Base-by-base conservation (phyloP, 2,797 vertebrate species). In the Spea hammondii region DNA sequence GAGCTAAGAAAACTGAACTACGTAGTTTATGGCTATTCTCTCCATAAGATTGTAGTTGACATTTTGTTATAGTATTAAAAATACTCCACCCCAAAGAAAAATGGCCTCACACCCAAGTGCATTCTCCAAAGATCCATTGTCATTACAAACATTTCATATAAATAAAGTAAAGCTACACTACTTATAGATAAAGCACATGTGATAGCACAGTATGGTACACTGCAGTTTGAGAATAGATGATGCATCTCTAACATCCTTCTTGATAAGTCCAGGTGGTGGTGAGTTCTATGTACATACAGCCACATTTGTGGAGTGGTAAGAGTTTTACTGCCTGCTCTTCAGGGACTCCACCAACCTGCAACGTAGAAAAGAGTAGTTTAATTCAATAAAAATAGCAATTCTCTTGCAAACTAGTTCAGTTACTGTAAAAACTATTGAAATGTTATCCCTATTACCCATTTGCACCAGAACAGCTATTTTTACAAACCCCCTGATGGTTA, bases 301-400 rank as follows among this genome's bases (percentile, higher is more conserved):
- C 17, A 9, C 64, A 62, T 68, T 50, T 47, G 14, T 70, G 55
- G 76, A 53, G 50, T 83, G 83, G 85, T 47, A 67, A 65, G 8
- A 55, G 5, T 45, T 46, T 93, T 93, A 99, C 91, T 99, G 97
- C 81, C 97, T 93, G 91, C 93, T 98, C 91, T 98, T 99, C 85
- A 99, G 85, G 17, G 96, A 93, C 84, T 99, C 97, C 85, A 97
- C 97, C 86, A 97, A 88, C 96, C 96, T 97, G 74, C 8, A 76
- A 82, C 55, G 85, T 8, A 82, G 12, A 83, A 83, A 13, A 49
- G 51, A 50, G 2, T 14, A 70, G 44, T 49, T 70, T 5, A 7
- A 11, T 7, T 68, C 65, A 76, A 74, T n/a, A 53, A 68, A n/a
- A 76, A 32, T 32, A 32, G 32, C 32, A 32, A 32, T 32, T 32